phyloP scores from a whole-genome alignment of 2,113 vertebrate genomes.

The Myrmecobius fasciatus region DNA sequence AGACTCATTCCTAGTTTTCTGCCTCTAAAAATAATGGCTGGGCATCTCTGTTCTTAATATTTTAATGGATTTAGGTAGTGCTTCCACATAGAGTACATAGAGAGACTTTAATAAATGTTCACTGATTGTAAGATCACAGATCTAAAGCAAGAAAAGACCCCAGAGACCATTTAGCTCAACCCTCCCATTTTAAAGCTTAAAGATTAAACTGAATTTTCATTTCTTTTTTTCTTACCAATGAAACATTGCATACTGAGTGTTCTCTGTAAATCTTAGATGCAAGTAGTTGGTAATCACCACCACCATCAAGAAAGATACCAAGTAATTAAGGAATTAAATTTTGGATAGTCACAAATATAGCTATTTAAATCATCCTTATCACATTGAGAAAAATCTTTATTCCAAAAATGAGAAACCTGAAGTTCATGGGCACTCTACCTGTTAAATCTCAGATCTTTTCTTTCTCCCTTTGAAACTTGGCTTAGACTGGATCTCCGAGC shows the following conservation, averaged over 20 bases:
- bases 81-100: not conserved
- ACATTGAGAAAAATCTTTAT: not conserved
- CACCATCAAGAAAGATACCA: not conserved
- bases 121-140: not conserved
- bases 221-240: not conserved
- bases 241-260: not conserved
- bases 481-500: constrained; percentile 88
- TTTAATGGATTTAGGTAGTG: not conserved
- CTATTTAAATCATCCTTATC: not conserved
- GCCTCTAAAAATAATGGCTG: not conserved
- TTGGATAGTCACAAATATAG: not conserved
- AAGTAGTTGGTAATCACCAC: not conserved
- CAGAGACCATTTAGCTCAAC: not conserved
- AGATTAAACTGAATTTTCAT: not conserved
- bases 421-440: constrained; percentile 83
- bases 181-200: not conserved
- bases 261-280: not conserved
- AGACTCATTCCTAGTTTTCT: not conserved
- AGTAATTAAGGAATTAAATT: constrained; percentile 9
- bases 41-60: not conserved
- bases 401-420: constrained; percentile 31
- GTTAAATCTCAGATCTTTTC: constrained; percentile 90
- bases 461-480: constrained; percentile 88
- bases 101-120: not conserved
- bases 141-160: not conserved